Evolutionary conservation across 2,113 vertebrate species (phyloP).

Genomic region (Sisor rabdophorus): DNA sequence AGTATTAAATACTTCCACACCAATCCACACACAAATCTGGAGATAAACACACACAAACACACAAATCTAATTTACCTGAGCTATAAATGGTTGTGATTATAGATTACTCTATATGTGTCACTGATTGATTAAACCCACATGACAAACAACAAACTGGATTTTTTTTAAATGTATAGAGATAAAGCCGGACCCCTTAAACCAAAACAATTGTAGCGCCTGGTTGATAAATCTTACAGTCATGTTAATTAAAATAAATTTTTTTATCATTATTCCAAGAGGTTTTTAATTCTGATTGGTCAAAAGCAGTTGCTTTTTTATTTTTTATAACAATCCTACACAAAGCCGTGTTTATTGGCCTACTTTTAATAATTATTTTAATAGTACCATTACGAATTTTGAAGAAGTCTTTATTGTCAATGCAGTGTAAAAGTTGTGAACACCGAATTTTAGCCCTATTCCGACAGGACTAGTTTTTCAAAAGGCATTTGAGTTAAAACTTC

Average conservation of each 20-base stretch:
- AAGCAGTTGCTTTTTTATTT: not conserved
- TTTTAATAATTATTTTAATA: no score
- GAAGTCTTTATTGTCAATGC: no score
- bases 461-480: no score
- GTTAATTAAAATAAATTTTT: not conserved
- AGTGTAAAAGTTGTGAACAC: no score
- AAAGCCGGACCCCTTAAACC: not conserved
- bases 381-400: no score
- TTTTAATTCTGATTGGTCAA: not conserved
- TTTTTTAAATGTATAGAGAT: not conserved
- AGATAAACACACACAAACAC: not conserved
- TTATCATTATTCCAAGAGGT: not conserved
- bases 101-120: constrained; percentile 9
- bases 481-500: no score
- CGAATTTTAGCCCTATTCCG: no score
- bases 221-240: no score
- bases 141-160: constrained; percentile 7
- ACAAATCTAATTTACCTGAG: constrained; percentile 4
- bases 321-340: not conserved
- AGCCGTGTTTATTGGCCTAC: not conserved
- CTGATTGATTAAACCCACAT: not conserved
- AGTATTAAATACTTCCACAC: not conserved
- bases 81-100: constrained; percentile 22
- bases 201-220: not conserved
- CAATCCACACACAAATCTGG: not conserved